Base-by-base conservation (phyloP, 2,113 vertebrate species). In the Alosa alosa region DNA sequence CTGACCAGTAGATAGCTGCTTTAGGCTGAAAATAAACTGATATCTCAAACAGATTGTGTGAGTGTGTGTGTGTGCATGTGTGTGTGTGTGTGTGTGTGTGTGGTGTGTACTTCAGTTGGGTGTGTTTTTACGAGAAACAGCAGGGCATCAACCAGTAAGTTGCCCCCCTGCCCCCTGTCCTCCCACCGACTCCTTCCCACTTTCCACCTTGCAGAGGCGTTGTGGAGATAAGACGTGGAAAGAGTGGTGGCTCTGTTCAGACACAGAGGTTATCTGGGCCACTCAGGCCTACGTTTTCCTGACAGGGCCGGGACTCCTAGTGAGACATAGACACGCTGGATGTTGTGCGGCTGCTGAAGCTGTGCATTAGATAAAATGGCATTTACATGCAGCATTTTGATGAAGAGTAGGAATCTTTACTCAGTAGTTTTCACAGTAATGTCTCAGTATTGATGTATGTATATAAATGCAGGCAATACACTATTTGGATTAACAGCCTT, bases 171-270 rank as follows among this genome's bases (percentile, higher is more conserved):
- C 84, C 87, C 25, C 25, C 78, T 52, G 31, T 4, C 82, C n/a
- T 22, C 7, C 39, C 3, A 18, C 18, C 78, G n/a, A 41, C 18
- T 60, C 20, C 41, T n/a, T 45, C 82, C 87, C 45, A 87, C 18
- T 64, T 57, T 88, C 89, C 60, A 41, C 86, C 64, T 39, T 89
- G 90, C 89, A 86, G 89, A 92, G 93, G 92, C 89, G 88, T 91
- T 75, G 85, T 39, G 78, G 84, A 86, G 91, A 95, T 93, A 95
- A 85, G 90, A 87, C 86, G 72, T 88, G 92, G 94, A 93, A 94
- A 92, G 82, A 88, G 88, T 84, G 90, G 92, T 39, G 50, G 64
- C 50, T 25, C 86, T 55, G 46, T 72, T 81, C 85, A 83, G 68
- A 20, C 85, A 31, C 46, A 82, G 86, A 25, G 88, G 92, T 91